Conservation (phyloP, 1,140 invertebrate genomes). For the Lycorma delicatula region DNA sequence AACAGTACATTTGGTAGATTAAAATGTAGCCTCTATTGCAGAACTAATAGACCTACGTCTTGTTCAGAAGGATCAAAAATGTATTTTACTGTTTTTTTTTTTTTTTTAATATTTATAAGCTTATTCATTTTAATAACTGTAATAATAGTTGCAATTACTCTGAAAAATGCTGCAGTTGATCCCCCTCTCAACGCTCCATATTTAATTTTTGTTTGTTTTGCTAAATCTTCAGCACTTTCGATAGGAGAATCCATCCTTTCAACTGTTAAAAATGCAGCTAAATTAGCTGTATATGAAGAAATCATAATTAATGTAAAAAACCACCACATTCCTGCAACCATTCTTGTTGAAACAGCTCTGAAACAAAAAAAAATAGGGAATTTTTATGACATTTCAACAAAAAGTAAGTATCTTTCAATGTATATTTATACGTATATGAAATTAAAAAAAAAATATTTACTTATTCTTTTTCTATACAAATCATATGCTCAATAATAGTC, state of each 20-base stretch:
- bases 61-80: no score
- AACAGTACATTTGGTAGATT: no score
- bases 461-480: no score
- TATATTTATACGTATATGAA: not conserved
- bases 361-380: slow-evolving; percentile 23
- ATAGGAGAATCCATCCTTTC: slow-evolving; percentile 95
- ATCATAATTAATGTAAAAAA: slow-evolving; percentile 98
- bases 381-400: not conserved
- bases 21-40: no score
- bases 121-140: no score
- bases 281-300: slow-evolving; percentile 94
- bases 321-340: slow-evolving; percentile 94
- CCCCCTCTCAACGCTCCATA: slow-evolving; percentile 91
- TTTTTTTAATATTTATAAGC: no score
- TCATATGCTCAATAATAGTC: no score
- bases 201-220: slow-evolving; percentile 93
- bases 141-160: slow-evolving; percentile 59
- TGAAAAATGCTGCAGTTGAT: slow-evolving; percentile 85
- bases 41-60: no score
- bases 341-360: slow-evolving; percentile 76
- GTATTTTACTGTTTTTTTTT: no score
- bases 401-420: not conserved
- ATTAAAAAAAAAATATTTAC: no score
- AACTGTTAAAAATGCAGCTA: slow-evolving; percentile 94
- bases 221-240: slow-evolving; percentile 89